Evolutionary conservation across 2,888 invertebrate genomes (phyloP).

Genomic region (Spialia ferax): DNA sequence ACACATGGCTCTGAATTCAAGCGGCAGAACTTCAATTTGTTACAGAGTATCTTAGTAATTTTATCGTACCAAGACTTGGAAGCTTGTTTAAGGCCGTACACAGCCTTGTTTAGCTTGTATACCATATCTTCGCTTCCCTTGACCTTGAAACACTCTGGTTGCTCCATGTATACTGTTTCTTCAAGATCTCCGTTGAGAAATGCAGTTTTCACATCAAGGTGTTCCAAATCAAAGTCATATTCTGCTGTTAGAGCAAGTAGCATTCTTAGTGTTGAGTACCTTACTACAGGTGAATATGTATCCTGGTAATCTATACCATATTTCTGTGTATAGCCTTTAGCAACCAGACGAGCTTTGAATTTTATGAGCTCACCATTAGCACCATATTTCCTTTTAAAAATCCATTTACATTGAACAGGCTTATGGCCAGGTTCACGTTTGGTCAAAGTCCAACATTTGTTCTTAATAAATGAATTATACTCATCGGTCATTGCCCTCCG

Average conservation of each 20-base stretch:
- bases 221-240: background rate
- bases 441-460: conserved; percentile 51
- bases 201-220: background rate
- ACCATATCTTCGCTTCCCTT: background rate
- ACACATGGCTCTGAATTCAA: background rate
- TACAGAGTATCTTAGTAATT: background rate
- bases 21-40: background rate
- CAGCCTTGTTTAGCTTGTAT: background rate
- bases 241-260: background rate
- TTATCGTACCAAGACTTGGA: background rate
- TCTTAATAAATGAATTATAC: conserved; percentile 3
- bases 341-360: conserved; percentile 41
- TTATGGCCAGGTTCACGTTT: background rate
- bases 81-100: background rate
- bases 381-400: conserved; percentile 38
- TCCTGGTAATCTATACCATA: conserved; percentile 40
- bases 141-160: conserved; percentile 1
- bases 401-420: conserved; percentile 12
- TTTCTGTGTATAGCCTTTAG: conserved; percentile 39
- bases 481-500: background rate
- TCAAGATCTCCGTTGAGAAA: background rate
- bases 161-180: background rate
- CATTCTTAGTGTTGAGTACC: background rate
- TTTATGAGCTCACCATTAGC: conserved; percentile 28
- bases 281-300: conserved; percentile 32